These are phyloP conservation scores for Cepaea nemoralis DNA, from an alignment of 1,140 invertebrate species.

Conservation along the genomic window DNA sequence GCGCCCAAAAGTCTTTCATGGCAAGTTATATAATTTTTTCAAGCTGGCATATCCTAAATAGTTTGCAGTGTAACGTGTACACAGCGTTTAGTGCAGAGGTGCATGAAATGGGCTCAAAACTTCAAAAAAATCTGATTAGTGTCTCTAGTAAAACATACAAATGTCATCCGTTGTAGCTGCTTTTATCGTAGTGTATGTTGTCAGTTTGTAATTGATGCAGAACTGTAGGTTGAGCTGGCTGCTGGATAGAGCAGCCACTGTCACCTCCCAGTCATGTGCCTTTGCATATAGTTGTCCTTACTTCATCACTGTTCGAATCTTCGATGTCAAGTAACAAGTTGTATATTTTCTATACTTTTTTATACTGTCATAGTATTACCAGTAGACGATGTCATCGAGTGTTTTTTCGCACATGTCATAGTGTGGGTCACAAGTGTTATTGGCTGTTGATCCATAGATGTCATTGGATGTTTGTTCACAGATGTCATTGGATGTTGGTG, in stretches of 20 bases:
- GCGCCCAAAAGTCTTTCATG: slow-evolving; percentile 33
- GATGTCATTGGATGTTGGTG: no score
- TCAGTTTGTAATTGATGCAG: no score
- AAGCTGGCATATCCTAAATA: slow-evolving; percentile 15
- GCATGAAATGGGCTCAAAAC: slow-evolving; percentile 25
- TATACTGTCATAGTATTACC: not conserved
- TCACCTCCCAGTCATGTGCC: slow-evolving; percentile 22
- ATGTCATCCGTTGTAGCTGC: no score
- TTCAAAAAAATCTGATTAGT: no score
- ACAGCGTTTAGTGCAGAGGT: slow-evolving; percentile 18
- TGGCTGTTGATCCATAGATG: no score
- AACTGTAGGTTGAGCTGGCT: no score
- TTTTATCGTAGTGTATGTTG: no score
- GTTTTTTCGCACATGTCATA: no score
- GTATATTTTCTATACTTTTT: slow-evolving; percentile 10
- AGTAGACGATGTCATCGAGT: not conserved
- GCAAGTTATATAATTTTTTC: slow-evolving; percentile 32
- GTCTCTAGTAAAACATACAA: no score
- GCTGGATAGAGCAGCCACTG: no score
- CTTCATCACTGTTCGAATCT: not conserved
- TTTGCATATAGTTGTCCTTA: slow-evolving; percentile 18
- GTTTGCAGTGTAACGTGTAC: slow-evolving; percentile 23
- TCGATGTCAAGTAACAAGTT: not conserved
- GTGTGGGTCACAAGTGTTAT: no score
- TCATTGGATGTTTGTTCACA: no score